Evolutionary conservation across 2,113 vertebrate species (phyloP), one percentile per base, ranked within the genome.

Genomic region (Muntiacus muntjak): DNA sequence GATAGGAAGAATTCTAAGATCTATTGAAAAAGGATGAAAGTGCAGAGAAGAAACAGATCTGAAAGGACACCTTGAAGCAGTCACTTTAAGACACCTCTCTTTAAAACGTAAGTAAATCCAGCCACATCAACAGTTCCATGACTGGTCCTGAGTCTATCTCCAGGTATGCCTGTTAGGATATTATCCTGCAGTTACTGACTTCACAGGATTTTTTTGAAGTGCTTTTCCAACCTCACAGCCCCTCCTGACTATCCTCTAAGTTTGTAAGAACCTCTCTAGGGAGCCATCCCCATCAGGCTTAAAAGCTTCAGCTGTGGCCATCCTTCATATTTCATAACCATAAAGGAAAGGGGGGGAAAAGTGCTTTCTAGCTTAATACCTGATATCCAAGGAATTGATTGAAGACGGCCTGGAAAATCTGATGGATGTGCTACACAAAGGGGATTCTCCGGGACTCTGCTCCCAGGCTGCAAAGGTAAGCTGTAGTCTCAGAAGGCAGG

Each of bases 301-400:
- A 96, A 97, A 97, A 96, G 86, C 92, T 90, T 95, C 90, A 88
- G 55, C 90, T 96, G 84, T 81, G 85, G 58, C 87, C 67, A 43
- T 76, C 91, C 74, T 96, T 97, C 94, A 96, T 86, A 87, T 96
- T 96, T 94, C 64, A 95, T 79, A 95, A 90, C 64, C 81, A 91
- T 91, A 91, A 98, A 96, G 33, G 67, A 93, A 87, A 43, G n/a
- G 21, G 0, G n/a, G 11, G 87, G 92, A 94, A 87, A 90, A 94
- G 82, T 95, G 50, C 36, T 97, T 97, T 94, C 94, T 45, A n/a
- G 81, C 81, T 92, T 91, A 90, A 71, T 92, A 97, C 36, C 84
- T 93, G 90, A 96, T 96, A 96, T 79, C 87, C 67, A 95, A 96
- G 89, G 87, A 97, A 95, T 13, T 86, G 97, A 94, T 71, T 57